Evolutionary conservation across 2,888 invertebrate species (phyloP).

Genomic region (Nemotelus nigrinus): DNA sequence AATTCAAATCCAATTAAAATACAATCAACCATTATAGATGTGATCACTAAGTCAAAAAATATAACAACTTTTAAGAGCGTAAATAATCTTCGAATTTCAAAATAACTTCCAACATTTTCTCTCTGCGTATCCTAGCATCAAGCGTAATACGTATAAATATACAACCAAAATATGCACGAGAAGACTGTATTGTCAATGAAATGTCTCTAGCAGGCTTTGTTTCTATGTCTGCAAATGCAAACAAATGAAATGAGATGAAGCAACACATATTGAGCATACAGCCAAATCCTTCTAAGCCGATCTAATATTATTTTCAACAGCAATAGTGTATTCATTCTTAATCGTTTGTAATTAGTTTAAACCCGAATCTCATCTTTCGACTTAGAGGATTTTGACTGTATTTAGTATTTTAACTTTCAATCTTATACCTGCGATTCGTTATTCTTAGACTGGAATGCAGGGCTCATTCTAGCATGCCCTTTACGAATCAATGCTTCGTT

Average conservation of each 20-base stretch:
- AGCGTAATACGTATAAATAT: background rate
- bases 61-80: too few species aligned
- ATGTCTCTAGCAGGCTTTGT: background rate
- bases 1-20: background rate
- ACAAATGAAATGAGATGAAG: constrained; percentile 44
- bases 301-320: too few species aligned
- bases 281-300: background rate
- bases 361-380: too few species aligned
- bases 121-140: too few species aligned
- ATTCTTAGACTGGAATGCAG: background rate
- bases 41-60: too few species aligned
- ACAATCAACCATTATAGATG: too few species aligned
- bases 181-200: too few species aligned
- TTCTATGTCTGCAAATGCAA: constrained; percentile 36
- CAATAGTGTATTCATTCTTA: too few species aligned
- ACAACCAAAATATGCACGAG: background rate
- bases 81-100: too few species aligned
- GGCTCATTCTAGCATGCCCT: constrained; percentile 37
- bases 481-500: constrained; percentile 46
- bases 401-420: background rate
- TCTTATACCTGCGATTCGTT: constrained; percentile 34
- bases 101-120: too few species aligned
- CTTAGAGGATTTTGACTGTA: too few species aligned
- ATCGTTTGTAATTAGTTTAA: too few species aligned
- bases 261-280: constrained; percentile 16